phyloP scores from a whole-genome alignment of 2,797 vertebrate genomes.

The Anguilla marmorata region DNA sequence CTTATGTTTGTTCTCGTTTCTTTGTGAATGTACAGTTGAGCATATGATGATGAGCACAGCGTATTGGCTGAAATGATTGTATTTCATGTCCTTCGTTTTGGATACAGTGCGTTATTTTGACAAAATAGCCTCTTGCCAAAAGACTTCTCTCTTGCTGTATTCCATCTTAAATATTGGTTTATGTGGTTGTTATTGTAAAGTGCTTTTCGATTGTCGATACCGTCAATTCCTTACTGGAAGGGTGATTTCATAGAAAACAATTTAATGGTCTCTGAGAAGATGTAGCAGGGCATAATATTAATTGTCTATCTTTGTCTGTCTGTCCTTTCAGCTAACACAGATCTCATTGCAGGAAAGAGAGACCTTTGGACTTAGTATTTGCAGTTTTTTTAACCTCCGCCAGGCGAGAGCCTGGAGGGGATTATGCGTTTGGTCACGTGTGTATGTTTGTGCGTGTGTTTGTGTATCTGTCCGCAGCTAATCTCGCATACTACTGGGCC shows the following conservation, averaged over 20 bases:
- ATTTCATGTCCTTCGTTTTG: background rate
- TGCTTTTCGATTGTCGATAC: background rate
- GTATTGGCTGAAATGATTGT: background rate
- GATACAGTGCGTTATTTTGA: background rate
- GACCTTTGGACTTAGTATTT: background rate
- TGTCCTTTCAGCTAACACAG: background rate
- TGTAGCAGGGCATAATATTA: background rate
- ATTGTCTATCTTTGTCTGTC: background rate
- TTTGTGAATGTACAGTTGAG: background rate
- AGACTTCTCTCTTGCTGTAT: background rate
- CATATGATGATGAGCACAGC: background rate
- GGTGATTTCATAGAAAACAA: background rate
- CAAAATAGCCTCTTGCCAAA: background rate
- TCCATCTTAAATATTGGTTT: background rate
- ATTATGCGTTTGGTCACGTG: no score
- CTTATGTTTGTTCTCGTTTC: conserved; percentile 22
- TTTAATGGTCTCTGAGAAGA: background rate
- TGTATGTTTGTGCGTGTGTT: no score
- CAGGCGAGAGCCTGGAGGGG: no score
- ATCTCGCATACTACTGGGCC: no score
- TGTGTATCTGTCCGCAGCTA: no score
- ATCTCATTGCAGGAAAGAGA: background rate
- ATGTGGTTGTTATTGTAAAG: background rate
- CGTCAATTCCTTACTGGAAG: background rate
- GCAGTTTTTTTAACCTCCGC: background rate